A percentile compares a stretch with the other conserved stretches of the same genome.
Evolutionary conservation across 2,113 vertebrate species (phyloP).

Genomic region (Albula glossodonta): DNA sequence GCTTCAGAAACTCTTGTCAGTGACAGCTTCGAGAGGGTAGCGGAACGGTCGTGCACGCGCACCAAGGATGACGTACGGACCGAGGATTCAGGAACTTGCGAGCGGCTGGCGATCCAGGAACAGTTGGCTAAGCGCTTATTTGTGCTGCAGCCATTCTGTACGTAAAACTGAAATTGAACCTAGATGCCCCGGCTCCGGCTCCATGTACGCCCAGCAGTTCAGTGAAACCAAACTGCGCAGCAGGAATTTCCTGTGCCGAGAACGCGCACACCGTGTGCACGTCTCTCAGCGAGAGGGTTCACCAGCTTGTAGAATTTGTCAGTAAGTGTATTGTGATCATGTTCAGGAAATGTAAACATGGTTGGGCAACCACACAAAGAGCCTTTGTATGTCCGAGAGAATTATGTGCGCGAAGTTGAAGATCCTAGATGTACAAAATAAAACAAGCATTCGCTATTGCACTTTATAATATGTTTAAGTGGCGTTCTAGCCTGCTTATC

Average conservation of each 20-base stretch:
- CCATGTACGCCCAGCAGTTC: neutral
- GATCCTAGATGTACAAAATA: neutral
- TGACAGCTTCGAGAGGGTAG: neutral
- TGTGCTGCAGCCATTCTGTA: no score
- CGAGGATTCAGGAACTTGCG: neutral
- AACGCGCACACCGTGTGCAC: neutral
- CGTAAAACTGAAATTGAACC: neutral
- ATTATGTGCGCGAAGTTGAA: neutral
- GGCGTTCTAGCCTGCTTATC: neutral
- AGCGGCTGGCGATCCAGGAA: neutral
- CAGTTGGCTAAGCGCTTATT: neutral
- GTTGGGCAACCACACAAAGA: neutral
- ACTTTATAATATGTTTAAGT: neutral
- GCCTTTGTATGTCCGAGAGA: neutral
- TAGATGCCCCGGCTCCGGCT: neutral
- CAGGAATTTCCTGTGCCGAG: neutral
- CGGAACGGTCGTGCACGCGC: conserved; percentile 7
- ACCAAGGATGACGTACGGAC: conserved; percentile 5
- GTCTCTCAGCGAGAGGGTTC: neutral
- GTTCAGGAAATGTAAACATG: neutral
- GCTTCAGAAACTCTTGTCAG: neutral
- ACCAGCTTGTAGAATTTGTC: neutral
- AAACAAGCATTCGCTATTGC: neutral
- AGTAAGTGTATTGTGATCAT: neutral
- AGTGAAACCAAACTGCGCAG: neutral